Percentiles rank a stretch among this genome's conserved stretches.
phyloP scores from a whole-genome alignment of 2,113 vertebrate genomes.

The Tenrec ecaudatus region DNA sequence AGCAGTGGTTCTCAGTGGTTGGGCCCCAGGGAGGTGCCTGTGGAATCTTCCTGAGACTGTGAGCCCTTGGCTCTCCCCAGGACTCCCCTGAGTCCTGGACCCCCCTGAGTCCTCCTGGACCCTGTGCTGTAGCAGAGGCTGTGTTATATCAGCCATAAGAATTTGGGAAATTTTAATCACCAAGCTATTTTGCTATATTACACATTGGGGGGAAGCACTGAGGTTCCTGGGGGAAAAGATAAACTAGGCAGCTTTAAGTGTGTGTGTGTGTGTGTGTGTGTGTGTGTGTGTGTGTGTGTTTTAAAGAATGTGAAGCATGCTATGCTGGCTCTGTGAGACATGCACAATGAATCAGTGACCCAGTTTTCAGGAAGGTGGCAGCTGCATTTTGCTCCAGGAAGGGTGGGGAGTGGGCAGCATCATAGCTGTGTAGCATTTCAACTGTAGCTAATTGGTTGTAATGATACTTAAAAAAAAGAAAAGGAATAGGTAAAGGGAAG shows the following conservation, averaged over 20 bases:
- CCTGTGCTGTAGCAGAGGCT: no score
- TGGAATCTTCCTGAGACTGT: neutral
- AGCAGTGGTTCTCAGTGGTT: neutral
- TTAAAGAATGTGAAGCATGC: no score
- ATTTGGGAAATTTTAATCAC: slow-evolving; percentile 24
- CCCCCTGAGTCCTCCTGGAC: no score
- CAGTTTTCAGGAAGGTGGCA: slow-evolving; percentile 12
- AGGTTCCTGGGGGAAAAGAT: neutral
- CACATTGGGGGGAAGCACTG: neutral
- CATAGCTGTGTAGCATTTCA: neutral
- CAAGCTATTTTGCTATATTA: neutral
- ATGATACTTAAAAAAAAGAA: slow-evolving; percentile 38
- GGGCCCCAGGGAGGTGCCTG: neutral
- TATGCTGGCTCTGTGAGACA: neutral
- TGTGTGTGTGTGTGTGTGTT: neutral
- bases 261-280: no score
- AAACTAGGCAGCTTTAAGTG: neutral
- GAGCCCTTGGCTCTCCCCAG: neutral
- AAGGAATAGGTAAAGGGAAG: neutral
- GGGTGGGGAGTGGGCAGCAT: neutral
- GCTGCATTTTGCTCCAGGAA: neutral
- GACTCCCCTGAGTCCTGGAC: no score
- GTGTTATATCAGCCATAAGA: neutral
- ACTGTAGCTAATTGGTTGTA: slow-evolving; percentile 17
- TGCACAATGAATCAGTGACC: slow-evolving; percentile 22